Base-by-base conservation (phyloP, 1,140 invertebrate species). In the Temnothorax nylanderi region DNA sequence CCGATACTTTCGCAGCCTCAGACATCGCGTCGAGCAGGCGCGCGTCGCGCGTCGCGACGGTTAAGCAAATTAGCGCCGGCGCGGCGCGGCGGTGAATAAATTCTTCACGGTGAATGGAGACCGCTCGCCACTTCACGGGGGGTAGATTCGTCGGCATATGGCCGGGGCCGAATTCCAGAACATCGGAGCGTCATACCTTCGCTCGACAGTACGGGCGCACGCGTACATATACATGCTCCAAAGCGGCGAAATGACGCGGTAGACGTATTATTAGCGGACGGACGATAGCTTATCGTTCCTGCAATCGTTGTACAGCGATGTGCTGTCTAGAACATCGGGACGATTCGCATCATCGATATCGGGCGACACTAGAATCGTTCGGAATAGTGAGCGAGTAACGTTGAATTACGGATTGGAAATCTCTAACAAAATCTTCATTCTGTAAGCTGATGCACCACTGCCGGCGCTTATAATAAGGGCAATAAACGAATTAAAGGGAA, bases 121-220 rank as follows among this genome's bases (percentile, higher is more conserved):
- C 85, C 84, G 81, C 64, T 76, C 32, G 58, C 91, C 89, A 87
- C 89, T 91, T 88, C 65, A 90, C 75, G 82, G 93, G 93, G 93
- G 93, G 92, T 93, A 91, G 81, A 92, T 94, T 92, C 87, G 64
- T 75, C 88, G 87, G 86, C 93, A 94, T 93, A 94, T 94, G 93
- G 93, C 74, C 32, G 44, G 18, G 44, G 13, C 78, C 37, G 85
- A 93, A 93, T 93, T 93, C 91, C 92, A 81, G 51, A 87, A 88
- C 87, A 87, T 60, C 32, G 54, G 2, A 84, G 69, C 80, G 69
- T 75, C 80, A 84, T 84, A 58, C 69, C 67, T 69, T 49, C 51
- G 67, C 54, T 74, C 18, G 16, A 10, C 16, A 5, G 51, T 26
- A 47, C 49, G 34, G 13, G 64, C n/a, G 54, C 54, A 41, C 54